These are phyloP conservation scores for Arvicanthis niloticus DNA, from an alignment of 2,113 vertebrate genomes.

Conservation along the genomic window DNA sequence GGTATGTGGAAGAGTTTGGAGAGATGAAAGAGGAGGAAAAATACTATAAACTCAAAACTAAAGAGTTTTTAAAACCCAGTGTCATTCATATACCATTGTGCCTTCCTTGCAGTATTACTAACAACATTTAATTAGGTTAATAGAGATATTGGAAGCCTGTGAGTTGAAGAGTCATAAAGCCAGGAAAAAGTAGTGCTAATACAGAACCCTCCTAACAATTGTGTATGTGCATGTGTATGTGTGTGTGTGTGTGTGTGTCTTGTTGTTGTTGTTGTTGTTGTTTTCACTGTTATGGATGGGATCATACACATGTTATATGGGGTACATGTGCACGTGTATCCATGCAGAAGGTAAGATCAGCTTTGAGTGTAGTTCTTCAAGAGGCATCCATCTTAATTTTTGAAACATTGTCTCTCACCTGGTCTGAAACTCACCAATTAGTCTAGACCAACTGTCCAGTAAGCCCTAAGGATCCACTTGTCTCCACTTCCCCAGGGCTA, in stretches of 20 bases:
- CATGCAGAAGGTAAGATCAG: neutral
- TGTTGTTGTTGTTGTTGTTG: neutral
- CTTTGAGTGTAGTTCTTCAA: neutral
- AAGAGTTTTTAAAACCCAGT: neutral
- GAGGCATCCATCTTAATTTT: neutral
- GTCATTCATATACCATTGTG: neutral
- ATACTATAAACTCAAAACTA: neutral
- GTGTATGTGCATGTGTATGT: too few relatives aligned
- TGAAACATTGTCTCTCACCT: neutral
- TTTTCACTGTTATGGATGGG: neutral
- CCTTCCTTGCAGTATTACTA: neutral
- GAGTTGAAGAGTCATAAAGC: neutral
- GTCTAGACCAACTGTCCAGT: neutral
- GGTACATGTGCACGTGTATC: neutral
- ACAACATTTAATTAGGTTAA: neutral
- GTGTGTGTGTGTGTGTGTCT: neutral
- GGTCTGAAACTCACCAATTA: neutral
- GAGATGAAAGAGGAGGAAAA: neutral
- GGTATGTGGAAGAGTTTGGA: neutral
- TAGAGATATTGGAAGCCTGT: neutral
- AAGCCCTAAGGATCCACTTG: neutral
- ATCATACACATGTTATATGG: neutral
- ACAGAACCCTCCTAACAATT: neutral
- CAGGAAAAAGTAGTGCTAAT: neutral
- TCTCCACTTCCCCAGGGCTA: neutral